Conservation (phyloP, 2,113 vertebrate species). For the Mustela nigripes region DNA sequence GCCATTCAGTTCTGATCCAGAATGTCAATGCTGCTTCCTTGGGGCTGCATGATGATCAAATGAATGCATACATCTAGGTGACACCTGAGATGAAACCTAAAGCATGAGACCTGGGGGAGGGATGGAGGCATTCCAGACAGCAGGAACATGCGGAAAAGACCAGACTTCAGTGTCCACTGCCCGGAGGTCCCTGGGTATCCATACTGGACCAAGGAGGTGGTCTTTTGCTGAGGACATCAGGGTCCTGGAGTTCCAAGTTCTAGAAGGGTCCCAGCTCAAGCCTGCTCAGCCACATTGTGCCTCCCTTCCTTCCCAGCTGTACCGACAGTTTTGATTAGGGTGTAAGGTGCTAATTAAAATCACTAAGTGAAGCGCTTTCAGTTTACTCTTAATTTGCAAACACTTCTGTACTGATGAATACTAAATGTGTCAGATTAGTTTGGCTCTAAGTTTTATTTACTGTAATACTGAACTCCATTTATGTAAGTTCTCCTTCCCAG, state of each 20-base stretch:
- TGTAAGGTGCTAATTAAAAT: constrained; percentile 74
- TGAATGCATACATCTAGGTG: neutral
- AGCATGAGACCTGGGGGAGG: neutral
- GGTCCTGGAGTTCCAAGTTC: neutral
- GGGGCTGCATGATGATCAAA: neutral
- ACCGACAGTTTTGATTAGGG: constrained; percentile 31
- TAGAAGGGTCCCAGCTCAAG: neutral
- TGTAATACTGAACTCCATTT: neutral
- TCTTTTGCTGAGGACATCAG: neutral
- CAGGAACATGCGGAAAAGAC: neutral
- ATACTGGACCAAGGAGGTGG: neutral
- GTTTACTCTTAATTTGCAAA: constrained; percentile 49
- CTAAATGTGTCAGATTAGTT: constrained; percentile 63
- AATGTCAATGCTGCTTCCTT: neutral
- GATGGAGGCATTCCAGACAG: neutral
- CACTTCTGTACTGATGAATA: neutral
- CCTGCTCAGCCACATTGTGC: neutral
- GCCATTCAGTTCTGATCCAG: neutral
- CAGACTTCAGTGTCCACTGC: neutral
- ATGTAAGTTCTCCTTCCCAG: neutral
- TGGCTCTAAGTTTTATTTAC: constrained; percentile 68
- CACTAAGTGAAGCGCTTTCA: neutral
- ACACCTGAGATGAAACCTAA: neutral
- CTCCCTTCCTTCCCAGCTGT: neutral
- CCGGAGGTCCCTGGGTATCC: neutral